Base-by-base conservation (phyloP, 1,140 invertebrate species). In the Neotoxoptera formosana region DNA sequence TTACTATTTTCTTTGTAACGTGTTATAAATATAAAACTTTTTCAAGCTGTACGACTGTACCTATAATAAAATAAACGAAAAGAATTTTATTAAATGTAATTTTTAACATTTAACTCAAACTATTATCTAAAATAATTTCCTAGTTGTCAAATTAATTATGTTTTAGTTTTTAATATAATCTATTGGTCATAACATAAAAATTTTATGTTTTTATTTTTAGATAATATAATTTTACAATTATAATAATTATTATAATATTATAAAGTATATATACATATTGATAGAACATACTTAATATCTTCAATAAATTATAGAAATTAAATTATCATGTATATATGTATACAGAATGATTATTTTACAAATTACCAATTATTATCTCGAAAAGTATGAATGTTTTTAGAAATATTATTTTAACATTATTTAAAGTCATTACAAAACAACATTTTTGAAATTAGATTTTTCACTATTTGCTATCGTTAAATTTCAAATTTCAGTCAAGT, bases 181-280 rank as follows among this genome's bases (percentile, higher is more conserved):
- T 21, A 36, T 34, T 36, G 34, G 84, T 48, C 45, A 47, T 87
- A 36, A 14, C 45, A 87, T 48, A 87, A 87, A 86, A 48, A 87
- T 87, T 6, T 87, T 47, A 30, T 48, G 25, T 30, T 48, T 41
- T n/a, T 87, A 48, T 87, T 87, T 87, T 48, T 87, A 87, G 84
- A 87, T 87, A 47, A 67, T n/a, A 67, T 67, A 87, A 87, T 87
- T 86, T 48, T 6, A 48, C 6, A 87, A 87, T 87, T 87, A 87
- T 48, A 48, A 87, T 87, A 87, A 87, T 87, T 84, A 84, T 86
- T 48, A 87, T 87, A 83, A 83, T 67, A 84, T 48, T 86, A 86
- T 47, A 84, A 36, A 47, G 23, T 86, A 87, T 48, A 41, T 36
- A 81, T 8, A 83, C 45, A 34, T 76, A 60, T 60, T 20, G 14